Percentiles rank a stretch among this genome's conserved stretches.
Conservation (phyloP, 30 jellyfish, hydroid and myxozoan genomes). For the Chironex yamaguchii region DNA sequence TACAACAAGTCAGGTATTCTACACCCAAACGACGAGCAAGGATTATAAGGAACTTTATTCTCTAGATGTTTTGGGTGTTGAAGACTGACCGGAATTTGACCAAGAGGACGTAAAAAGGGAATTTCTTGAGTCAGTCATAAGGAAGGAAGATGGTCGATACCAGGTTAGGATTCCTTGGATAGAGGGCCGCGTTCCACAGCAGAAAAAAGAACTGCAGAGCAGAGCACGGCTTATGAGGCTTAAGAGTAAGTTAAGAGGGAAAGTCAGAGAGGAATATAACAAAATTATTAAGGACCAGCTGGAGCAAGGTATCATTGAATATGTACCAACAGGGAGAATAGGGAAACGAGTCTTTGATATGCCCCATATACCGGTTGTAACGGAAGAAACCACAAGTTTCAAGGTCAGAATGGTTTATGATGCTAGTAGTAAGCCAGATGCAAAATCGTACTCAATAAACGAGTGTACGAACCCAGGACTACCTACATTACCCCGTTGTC, state of each 20-base stretch:
- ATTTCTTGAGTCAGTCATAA: constrained; percentile 31
- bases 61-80: constrained; percentile 41
- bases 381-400: constrained; percentile 51
- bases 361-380: constrained; percentile 68
- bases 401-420: constrained; percentile 69
- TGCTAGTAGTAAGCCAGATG: constrained; percentile 69
- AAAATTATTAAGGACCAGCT: constrained; percentile 49
- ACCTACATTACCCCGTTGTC: too few relatives aligned
- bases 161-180: constrained; percentile 50
- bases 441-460: constrained; percentile 37
- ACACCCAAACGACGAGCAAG: constrained; percentile 54
- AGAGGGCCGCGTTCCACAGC: constrained; percentile 60
- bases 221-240: constrained; percentile 38
- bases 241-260: constrained; percentile 34
- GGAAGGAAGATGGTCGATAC: constrained; percentile 31
- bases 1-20: constrained; percentile 3
- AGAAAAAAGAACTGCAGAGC: constrained; percentile 58
- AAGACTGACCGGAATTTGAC: constrained; percentile 50
- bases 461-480: constrained; percentile 66
- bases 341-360: constrained; percentile 47
- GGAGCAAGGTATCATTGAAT: constrained; percentile 43
- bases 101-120: constrained; percentile 43
- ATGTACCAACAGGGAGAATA: constrained; percentile 30
- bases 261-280: constrained; percentile 41
- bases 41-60: constrained; percentile 33